phyloP scores from a whole-genome alignment of 2,797 vertebrate genomes.

The Enteromius afrohamiltoni region DNA sequence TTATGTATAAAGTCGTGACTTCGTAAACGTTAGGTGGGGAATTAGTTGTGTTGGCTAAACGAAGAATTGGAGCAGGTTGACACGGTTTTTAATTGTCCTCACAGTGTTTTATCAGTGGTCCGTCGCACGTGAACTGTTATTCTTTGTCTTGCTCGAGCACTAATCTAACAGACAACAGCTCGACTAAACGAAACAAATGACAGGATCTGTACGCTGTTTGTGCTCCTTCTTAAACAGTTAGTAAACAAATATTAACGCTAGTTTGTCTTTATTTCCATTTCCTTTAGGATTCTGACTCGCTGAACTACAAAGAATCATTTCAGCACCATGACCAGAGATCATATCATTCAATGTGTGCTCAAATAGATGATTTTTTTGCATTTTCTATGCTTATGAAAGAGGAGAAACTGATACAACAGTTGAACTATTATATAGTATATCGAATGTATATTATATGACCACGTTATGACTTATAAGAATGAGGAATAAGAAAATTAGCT shows the following conservation, averaged over 20 bases:
- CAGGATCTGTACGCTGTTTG: not conserved
- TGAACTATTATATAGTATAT: not conserved
- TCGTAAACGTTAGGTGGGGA: not conserved
- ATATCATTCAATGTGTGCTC: not conserved
- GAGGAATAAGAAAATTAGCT: constrained; percentile 10
- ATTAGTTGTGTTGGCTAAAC: not conserved
- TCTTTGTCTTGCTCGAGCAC: constrained; percentile 50
- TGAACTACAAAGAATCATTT: constrained; percentile 21
- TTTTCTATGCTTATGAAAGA: not conserved
- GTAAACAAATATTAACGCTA: not conserved
- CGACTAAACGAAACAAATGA: constrained; percentile 15
- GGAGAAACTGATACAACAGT: not conserved
- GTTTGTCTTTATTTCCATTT: constrained; percentile 15
- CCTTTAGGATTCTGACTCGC: constrained; percentile 66
- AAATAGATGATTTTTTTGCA: not conserved
- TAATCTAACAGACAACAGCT: constrained; percentile 19
- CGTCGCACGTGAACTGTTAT: constrained; percentile 15
- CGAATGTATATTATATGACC: not conserved
- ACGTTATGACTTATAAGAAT: not conserved
- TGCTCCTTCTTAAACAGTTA: constrained; percentile 11
- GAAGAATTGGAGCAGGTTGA: not conserved
- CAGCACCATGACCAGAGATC: constrained; percentile 31
- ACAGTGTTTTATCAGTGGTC: not conserved
- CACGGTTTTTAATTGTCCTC: not conserved
- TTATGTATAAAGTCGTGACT: constrained; percentile 28